Evolutionary conservation across 2,113 vertebrate genomes (phyloP).

Genomic region (Xerus inauris): DNA sequence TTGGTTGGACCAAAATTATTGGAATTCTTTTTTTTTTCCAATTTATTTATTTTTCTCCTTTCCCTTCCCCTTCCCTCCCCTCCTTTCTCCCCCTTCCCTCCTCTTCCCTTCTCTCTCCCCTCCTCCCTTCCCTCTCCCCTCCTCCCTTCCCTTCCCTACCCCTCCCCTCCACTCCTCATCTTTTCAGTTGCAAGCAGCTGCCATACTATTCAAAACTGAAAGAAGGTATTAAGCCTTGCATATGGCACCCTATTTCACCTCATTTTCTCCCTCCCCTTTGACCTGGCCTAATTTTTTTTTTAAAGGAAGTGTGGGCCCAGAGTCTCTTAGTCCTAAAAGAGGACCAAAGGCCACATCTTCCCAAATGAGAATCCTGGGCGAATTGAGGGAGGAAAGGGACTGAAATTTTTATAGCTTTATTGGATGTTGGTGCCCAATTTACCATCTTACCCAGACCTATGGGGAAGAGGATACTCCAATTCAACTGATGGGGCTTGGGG

Average conservation of each 20-base stretch:
- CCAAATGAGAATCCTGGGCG: not conserved
- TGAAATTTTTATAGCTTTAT: not conserved
- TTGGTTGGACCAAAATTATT: not conserved
- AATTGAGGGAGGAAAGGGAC: not conserved
- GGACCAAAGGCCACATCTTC: not conserved
- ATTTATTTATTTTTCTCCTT: too few species aligned
- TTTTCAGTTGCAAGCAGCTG: not conserved
- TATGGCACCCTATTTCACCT: not conserved
- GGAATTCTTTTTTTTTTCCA: not conserved
- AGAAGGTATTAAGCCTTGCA: not conserved
- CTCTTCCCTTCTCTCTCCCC: not conserved
- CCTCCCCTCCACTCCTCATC: too few species aligned
- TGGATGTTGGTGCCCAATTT: not conserved
- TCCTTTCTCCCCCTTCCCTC: not conserved
- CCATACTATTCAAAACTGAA: not conserved
- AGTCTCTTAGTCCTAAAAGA: not conserved
- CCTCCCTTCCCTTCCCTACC: not conserved
- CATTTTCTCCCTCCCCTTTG: not conserved
- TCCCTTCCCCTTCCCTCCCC: not conserved
- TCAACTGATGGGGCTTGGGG: not conserved
- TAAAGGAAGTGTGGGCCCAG: not conserved
- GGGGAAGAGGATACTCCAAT: not conserved
- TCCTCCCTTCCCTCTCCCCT: fast-evolving
- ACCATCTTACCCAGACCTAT: not conserved
- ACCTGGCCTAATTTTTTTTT: not conserved